A percentile compares a stretch with the other conserved stretches of the same genome.
These are phyloP conservation scores for Lytechinus pictus DNA, from an alignment of 35 echinoderm and acorn worm genomes.

Conservation along the genomic window DNA sequence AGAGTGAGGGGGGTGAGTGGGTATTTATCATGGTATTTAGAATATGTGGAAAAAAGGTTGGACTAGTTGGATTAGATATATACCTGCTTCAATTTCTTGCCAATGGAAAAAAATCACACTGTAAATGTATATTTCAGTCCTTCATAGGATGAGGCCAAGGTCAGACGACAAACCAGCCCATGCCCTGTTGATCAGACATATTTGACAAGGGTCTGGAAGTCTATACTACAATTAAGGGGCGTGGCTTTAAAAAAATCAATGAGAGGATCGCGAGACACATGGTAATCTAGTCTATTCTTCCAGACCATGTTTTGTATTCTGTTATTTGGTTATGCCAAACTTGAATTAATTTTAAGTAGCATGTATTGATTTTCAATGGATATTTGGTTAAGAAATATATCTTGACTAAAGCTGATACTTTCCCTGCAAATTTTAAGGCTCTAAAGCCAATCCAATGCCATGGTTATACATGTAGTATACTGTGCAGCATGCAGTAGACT, in stretches of 20 bases:
- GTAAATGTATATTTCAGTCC: too few relatives aligned
- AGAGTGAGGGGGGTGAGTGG: too few relatives aligned
- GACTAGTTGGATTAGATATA: too few relatives aligned
- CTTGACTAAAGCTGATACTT: not conserved
- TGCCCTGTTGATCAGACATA: not conserved
- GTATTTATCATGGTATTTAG: too few relatives aligned
- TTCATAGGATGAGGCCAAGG: too few relatives aligned
- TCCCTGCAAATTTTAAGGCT: too few relatives aligned
- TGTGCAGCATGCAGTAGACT: not conserved
- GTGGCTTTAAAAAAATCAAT: not conserved
- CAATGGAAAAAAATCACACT: too few relatives aligned
- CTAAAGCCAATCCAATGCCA: not conserved
- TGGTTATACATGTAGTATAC: not conserved
- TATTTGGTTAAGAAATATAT: not conserved
- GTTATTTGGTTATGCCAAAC: not conserved
- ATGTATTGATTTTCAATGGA: too few relatives aligned
- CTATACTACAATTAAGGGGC: not conserved
- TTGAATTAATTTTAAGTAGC: not conserved
- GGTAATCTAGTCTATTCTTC: not conserved
- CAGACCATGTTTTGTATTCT: not conserved
- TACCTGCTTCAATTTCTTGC: too few relatives aligned
- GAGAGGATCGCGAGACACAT: not conserved
- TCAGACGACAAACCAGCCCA: too few relatives aligned
- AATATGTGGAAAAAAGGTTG: too few relatives aligned
- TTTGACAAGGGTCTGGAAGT: not conserved